A percentile compares a stretch with the other conserved stretches of the same genome.
Evolutionary conservation across 2,113 vertebrate genomes (phyloP).

Genomic region (Tapirus terrestris): DNA sequence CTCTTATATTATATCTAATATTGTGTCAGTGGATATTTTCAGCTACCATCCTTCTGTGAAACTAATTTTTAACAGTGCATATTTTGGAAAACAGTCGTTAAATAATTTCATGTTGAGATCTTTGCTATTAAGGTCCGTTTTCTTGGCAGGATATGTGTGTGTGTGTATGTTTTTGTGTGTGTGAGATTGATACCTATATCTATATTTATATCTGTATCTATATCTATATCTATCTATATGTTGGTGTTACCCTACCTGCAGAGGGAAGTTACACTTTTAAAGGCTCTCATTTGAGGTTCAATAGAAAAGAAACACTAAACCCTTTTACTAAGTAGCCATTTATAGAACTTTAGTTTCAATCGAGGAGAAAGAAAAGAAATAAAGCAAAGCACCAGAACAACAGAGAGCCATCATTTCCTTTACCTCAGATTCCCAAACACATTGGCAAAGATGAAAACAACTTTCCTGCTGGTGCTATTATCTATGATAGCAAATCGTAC

Average conservation of each 20-base stretch:
- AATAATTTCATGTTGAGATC: background rate
- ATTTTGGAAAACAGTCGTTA: background rate
- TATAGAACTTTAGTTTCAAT: conserved; percentile 59
- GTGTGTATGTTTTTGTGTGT: background rate
- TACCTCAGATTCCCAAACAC: conserved; percentile 28
- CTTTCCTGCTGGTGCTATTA: conserved; percentile 48
- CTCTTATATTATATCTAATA: background rate
- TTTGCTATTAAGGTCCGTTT: background rate
- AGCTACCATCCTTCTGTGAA: background rate
- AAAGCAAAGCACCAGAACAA: conserved; percentile 16
- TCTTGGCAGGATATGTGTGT: background rate
- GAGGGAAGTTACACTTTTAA: background rate
- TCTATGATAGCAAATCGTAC: conserved; percentile 40
- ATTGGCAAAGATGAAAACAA: conserved; percentile 54
- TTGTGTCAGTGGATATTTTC: background rate
- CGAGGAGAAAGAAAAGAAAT: conserved; percentile 46
- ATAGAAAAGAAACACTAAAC: conserved; percentile 16
- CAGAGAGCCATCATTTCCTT: conserved; percentile 5
- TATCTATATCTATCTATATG: background rate
- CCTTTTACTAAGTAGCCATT: conserved; percentile 43
- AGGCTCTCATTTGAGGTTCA: background rate
- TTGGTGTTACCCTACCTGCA: background rate
- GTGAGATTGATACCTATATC: background rate
- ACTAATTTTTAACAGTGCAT: background rate
- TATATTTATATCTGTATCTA: background rate